A percentile compares a stretch with the other conserved stretches of the same genome.
Conservation (phyloP, 2,888 invertebrate species). For the Polylopha cassiicola region DNA sequence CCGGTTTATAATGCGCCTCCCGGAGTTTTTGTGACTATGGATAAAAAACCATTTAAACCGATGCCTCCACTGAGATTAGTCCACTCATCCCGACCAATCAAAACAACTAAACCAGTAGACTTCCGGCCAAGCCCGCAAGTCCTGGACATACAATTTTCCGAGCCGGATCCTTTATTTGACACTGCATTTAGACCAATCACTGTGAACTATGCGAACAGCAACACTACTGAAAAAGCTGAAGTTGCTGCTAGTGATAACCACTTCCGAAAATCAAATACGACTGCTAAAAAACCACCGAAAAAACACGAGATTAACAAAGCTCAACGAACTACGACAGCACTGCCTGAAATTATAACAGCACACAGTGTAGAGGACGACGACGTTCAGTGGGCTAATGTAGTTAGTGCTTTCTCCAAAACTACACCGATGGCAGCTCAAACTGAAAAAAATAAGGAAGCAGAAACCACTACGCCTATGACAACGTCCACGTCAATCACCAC, state of each 20-base stretch:
- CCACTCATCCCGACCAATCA: constrained; percentile 43
- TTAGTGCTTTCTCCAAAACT: constrained; percentile 61
- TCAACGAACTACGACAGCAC: constrained; percentile 42
- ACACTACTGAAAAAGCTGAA: constrained; percentile 32
- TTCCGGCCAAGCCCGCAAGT: constrained; percentile 67
- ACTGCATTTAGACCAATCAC: constrained; percentile 62
- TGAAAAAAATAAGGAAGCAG: constrained; percentile 31
- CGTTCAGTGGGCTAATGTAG: constrained; percentile 56
- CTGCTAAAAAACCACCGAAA: constrained; percentile 45
- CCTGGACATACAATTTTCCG: constrained; percentile 50
- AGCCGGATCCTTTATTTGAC: constrained; percentile 49
- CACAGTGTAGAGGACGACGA: constrained; percentile 36
- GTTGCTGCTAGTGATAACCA: constrained; percentile 36
- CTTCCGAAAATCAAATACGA: constrained; percentile 36
- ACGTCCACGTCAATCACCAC: constrained; percentile 22
- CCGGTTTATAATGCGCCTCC: constrained; percentile 69
- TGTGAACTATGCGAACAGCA: constrained; percentile 38
- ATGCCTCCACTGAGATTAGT: constrained; percentile 62
- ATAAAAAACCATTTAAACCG: constrained; percentile 70
- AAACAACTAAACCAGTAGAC: constrained; percentile 44
- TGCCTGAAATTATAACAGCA: constrained; percentile 62
- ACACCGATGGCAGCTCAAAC: constrained; percentile 57
- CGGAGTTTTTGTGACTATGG: constrained; percentile 67
- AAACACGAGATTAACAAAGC: constrained; percentile 49
- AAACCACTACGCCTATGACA: constrained; percentile 32